Percentiles rank a stretch among this genome's conserved stretches.
These are phyloP conservation scores for Nasua narica DNA, from an alignment of 2,797 vertebrate genomes.

Conservation along the genomic window DNA sequence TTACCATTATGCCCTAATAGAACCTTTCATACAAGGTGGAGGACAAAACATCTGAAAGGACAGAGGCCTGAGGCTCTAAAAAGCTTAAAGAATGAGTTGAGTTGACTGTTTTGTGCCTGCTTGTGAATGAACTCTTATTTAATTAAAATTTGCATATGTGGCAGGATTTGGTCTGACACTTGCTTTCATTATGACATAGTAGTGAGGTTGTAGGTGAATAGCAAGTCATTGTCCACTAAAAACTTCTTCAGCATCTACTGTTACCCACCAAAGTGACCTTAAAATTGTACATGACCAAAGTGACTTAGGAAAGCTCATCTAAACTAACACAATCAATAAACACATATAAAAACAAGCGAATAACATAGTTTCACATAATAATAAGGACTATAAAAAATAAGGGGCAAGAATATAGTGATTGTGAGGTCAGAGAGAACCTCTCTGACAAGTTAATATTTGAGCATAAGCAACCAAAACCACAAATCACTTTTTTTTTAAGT, in stretches of 20 bases:
- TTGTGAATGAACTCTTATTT: neutral
- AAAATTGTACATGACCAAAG: neutral
- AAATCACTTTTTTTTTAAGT: neutral
- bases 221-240: neutral
- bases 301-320: neutral
- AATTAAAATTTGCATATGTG: neutral
- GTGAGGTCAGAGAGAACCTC: neutral
- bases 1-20: neutral
- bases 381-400: neutral
- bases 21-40: neutral
- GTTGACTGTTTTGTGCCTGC: neutral
- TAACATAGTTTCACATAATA: neutral
- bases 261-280: neutral
- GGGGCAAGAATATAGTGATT: neutral
- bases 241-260: neutral
- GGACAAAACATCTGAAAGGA: neutral
- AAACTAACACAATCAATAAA: neutral
- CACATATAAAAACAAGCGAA: neutral
- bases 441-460: neutral
- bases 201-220: neutral
- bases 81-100: neutral
- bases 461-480: neutral
- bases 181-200: neutral
- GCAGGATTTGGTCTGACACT: neutral
- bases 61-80: neutral